Base-by-base conservation (phyloP, 37 sponge, comb jelly and placozoan species). In the Agelas oroides region DNA sequence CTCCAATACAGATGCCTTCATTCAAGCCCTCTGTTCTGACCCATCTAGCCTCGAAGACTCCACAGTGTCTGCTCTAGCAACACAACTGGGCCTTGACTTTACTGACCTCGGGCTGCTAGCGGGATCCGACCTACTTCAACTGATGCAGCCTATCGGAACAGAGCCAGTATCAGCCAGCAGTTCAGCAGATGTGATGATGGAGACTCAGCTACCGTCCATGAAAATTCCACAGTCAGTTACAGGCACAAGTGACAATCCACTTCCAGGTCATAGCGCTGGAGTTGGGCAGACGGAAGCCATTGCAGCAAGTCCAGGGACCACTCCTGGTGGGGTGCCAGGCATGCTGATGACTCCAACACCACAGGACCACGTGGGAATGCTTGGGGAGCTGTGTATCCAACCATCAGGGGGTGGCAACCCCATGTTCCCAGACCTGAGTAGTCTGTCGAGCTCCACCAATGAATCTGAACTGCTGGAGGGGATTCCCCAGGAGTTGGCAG, bases 401-500 rank as follows among this genome's bases (percentile, higher is more conserved):
- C n/a, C n/a, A n/a, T n/a, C n/a, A n/a, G n/a, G n/a, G n/a, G n/a
- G n/a, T n/a, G n/a, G n/a, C n/a, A n/a, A n/a, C n/a, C n/a, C n/a
- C n/a, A 37, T 38, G 14, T 40, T 70, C 34, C 41, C 71, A 20
- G 41, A 33, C 40, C 13, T 37, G 13, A 11, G 35, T 8, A 33
- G 21, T 8, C 78, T 71, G 53, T 23, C 40, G 74, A 55, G 6
- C 32, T 58, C 14, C 37, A 59, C 23, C 16, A 38, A 84, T 21
- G 85, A 63, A 15, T 58, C 77, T 2, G 63, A 86, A 20, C 53
- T 78, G 14, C 53, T 86, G 59, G 86, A 86, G 53, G 86, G 79
- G 18, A 86, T 86, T n/a, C 79, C 86, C 20, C 78, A 60, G 30
- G 86, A 86, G n/a, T 16, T 86, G 71, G 78, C 79, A 24, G 53